Conservation (phyloP, 23 tunicate species). For the Oikopleura dioica region DNA sequence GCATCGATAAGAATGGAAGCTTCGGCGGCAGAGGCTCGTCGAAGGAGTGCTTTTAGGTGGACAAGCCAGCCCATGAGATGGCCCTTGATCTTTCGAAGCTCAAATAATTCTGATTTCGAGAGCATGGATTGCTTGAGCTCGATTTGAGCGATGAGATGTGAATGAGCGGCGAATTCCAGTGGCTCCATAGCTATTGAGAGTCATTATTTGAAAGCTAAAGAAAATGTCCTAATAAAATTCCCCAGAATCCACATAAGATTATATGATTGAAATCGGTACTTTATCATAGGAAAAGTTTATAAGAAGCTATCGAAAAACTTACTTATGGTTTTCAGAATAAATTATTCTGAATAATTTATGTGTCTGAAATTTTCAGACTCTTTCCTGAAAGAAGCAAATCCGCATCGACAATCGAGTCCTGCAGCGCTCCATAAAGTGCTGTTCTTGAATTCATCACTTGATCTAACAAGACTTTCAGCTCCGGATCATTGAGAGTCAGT, state of each 20-base stretch:
- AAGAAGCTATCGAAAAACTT: too few relatives aligned
- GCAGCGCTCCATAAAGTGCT: neutral
- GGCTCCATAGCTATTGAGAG: slow-evolving; percentile 12
- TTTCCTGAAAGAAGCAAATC: neutral
- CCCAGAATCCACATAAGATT: too few relatives aligned
- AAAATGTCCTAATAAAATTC: too few relatives aligned
- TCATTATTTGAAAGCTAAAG: too few relatives aligned
- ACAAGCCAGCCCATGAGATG: slow-evolving; percentile 9
- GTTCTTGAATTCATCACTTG: slow-evolving; percentile 13
- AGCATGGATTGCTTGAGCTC: neutral
- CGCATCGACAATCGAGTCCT: neutral
- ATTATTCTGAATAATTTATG: too few relatives aligned
- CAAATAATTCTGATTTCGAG: neutral
- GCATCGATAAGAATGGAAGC: neutral
- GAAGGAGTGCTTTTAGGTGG: neutral
- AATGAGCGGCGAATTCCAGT: slow-evolving; percentile 5
- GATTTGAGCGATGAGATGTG: slow-evolving; percentile 2
- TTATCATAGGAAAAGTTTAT: too few relatives aligned
- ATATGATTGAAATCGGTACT: too few relatives aligned
- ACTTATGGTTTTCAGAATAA: too few relatives aligned
- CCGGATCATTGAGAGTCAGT: neutral
- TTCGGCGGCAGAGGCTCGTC: neutral
- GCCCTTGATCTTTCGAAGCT: slow-evolving; percentile 8
- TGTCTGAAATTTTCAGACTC: too few relatives aligned
- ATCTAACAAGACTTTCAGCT: neutral